phyloP scores from a whole-genome alignment of 1,140 invertebrate genomes.

The Mercenaria mercenaria region DNA sequence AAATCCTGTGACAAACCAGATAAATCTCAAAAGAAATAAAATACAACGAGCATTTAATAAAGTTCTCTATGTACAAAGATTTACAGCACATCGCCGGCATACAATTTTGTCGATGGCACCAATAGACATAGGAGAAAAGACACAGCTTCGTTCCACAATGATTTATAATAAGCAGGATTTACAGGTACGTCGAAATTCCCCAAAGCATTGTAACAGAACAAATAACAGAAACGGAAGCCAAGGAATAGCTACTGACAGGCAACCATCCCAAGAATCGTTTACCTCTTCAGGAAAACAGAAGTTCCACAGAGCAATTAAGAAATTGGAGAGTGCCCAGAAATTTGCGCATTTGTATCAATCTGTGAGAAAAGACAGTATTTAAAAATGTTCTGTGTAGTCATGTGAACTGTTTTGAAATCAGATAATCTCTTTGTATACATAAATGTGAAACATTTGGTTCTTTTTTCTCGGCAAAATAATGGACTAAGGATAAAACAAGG shows the following conservation, averaged over 20 bases:
- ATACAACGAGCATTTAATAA: neutral
- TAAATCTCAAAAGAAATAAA: neutral
- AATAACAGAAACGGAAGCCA: neutral
- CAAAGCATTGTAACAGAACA: no score
- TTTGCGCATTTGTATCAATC: neutral
- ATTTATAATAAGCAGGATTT: neutral
- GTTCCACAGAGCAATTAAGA: neutral
- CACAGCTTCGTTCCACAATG: neutral
- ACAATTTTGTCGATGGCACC: neutral
- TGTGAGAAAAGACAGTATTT: neutral
- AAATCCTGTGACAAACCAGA: neutral
- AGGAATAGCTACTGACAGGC: neutral
- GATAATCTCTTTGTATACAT: no score
- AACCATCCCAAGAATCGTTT: neutral
- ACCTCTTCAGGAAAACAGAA: neutral
- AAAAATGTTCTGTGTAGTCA: no score
- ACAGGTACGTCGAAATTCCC: no score
- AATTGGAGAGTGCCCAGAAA: neutral
- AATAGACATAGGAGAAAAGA: neutral
- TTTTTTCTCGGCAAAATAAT: no score
- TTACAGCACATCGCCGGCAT: neutral
- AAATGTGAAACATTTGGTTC: no score
- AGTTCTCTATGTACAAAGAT: neutral
- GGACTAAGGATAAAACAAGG: no score
- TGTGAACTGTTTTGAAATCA: no score